These are phyloP conservation scores for Aphaenogaster rudis DNA, from an alignment of 1,140 invertebrate species.

Conservation along the genomic window DNA sequence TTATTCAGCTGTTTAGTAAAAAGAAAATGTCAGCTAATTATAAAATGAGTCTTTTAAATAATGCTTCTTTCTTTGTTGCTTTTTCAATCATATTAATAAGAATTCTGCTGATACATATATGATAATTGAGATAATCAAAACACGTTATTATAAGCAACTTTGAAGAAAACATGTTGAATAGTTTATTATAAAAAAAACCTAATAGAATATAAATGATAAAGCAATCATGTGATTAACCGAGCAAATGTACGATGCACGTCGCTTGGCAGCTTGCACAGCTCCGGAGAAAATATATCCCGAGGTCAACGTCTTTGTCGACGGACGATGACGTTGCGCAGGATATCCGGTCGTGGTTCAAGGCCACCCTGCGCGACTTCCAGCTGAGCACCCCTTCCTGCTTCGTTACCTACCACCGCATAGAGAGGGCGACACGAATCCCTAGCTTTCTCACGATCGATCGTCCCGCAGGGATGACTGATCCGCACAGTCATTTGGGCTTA, in stretches of 20 bases:
- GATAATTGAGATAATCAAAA: background rate
- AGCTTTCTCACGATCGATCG: conserved; percentile 65
- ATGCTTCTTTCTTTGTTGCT: background rate
- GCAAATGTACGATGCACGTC: background rate
- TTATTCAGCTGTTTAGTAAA: background rate
- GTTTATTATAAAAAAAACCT: background rate
- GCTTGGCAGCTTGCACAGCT: background rate
- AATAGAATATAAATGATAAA: background rate
- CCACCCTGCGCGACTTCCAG: conserved; percentile 65
- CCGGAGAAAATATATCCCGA: conserved; percentile 32
- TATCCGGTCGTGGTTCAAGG: conserved; percentile 68
- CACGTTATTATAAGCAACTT: background rate
- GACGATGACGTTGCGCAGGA: conserved; percentile 68
- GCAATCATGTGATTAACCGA: background rate
- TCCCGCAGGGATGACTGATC: conserved; percentile 1
- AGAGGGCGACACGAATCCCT: conserved; percentile 75
- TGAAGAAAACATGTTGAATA: background rate
- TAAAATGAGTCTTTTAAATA: background rate
- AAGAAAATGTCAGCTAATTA: background rate
- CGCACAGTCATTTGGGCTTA: conserved; percentile 15
- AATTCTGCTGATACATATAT: background rate
- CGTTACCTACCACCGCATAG: conserved; percentile 59
- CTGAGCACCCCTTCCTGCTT: conserved; percentile 67
- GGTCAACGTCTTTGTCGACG: conserved; percentile 73
- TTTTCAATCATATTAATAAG: background rate